These are phyloP conservation scores for Agrotis puta DNA, from an alignment of 2,888 invertebrate genomes.

Conservation along the genomic window DNA sequence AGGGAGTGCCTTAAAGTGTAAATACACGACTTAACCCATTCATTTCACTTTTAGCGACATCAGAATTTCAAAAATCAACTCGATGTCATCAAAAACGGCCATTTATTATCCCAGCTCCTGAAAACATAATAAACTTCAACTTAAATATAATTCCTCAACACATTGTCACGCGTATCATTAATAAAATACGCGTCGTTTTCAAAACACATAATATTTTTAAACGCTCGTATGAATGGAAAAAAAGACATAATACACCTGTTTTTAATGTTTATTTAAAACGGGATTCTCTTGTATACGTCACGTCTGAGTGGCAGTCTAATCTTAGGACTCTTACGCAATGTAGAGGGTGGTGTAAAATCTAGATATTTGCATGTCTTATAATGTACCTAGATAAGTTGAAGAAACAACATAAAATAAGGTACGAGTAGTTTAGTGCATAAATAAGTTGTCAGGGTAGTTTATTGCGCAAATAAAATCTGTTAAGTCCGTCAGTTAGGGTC, in stretches of 20 bases:
- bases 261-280: conserved; percentile 19
- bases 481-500: too few relatives aligned
- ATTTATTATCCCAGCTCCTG: conserved; percentile 9
- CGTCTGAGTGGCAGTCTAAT: neutral
- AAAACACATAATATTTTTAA: conserved; percentile 32
- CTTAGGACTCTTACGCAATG: conserved; percentile 1
- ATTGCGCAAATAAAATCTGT: too few relatives aligned
- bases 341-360: neutral
- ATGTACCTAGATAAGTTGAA: too few relatives aligned
- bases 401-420: too few relatives aligned
- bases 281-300: conserved; percentile 9
- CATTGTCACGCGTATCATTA: conserved; percentile 30
- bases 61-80: conserved; percentile 9
- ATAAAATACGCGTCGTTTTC: conserved; percentile 12
- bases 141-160: conserved; percentile 28
- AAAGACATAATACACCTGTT: conserved; percentile 31
- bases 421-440: too few relatives aligned
- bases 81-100: conserved; percentile 7
- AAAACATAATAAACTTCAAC: conserved; percentile 14
- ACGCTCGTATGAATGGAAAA: conserved; percentile 35
- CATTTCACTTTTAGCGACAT: conserved; percentile 1
- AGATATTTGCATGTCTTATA: neutral
- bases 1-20: too few relatives aligned
- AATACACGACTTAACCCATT: neutral
- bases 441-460: too few relatives aligned